Evolutionary conservation across 2,113 vertebrate genomes (phyloP), one percentile per base, ranked within the genome.

Genomic region (Burhinus oedicnemus): DNA sequence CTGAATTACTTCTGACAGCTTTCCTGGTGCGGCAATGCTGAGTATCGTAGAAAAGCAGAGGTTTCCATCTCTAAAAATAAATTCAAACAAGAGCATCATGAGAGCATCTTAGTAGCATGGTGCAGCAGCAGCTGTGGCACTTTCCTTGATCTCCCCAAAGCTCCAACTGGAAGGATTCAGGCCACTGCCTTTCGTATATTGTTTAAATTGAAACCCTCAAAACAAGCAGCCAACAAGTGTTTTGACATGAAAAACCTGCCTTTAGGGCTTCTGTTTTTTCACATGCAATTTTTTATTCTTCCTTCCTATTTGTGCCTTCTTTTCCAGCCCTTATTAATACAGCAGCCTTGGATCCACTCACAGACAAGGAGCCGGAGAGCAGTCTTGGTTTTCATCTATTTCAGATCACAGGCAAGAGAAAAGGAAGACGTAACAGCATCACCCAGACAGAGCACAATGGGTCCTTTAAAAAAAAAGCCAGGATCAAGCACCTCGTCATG

Each of bases 41-140:
- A 76, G 29, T 11, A 32, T 20, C 2, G 4, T 12, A 61, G 38
- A 36, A 49, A 75, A 78, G 65, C 45, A 92, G 76, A 93, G 76
- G 85, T 79, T 93, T 89, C 80, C 60, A 61, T 32, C 69, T 61
- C 64, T 74, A 78, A 83, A 91, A 88, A 93, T 88, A 86, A 71
- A 45, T n/a, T 45, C 17, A 47, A 30, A 83, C 12, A 54, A 47
- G 44, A 88, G 38, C 60, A 36, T 76, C 9, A 3, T 60, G 66
- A 40, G 13, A 66, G 57, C 47, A 15, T 61, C 65, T 62, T 25
- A 25, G 44, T 3, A 45, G 42, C 57, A 57, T 1, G 27, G 45
- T 61, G 44, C 64, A 42, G 79, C 71, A 80, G 69, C 49, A 90
- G 68, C 92, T 72, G 36, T n/a, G 26, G 38, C 72, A 21, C 78